Percentiles rank a stretch among this genome's conserved stretches.
phyloP scores from a whole-genome alignment of 2,797 vertebrate species.

The Sebastes goodei region DNA sequence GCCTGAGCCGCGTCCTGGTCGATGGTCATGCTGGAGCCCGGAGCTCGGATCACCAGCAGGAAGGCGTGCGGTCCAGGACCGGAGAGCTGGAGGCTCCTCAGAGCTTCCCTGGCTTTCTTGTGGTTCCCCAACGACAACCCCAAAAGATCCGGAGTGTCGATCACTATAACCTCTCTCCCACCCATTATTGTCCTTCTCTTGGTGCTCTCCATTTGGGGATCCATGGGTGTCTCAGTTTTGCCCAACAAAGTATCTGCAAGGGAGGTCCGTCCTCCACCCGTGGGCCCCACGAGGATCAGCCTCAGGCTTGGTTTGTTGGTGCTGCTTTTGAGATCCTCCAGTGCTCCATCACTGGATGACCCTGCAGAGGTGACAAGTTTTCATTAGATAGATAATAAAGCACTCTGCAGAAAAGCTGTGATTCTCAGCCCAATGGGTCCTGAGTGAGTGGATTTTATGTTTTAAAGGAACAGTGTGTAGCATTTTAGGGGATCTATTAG shows the following conservation, averaged over 20 bases:
- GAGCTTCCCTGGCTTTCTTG: conserved; percentile 65
- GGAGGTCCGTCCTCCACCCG: conserved; percentile 49
- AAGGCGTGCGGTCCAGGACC: conserved; percentile 77
- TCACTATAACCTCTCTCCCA: conserved; percentile 52
- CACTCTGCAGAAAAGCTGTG: background rate
- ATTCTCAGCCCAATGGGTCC: background rate
- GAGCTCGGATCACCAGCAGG: conserved; percentile 63
- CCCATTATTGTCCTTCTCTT: conserved; percentile 38
- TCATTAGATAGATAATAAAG: background rate
- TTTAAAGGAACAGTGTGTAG: background rate
- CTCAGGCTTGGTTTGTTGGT: conserved; percentile 51
- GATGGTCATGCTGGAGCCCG: background rate
- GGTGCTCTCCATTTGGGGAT: conserved; percentile 46
- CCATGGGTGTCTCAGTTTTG: background rate
- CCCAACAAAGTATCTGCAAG: conserved; percentile 64
- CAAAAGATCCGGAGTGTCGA: conserved; percentile 77
- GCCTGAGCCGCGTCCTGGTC: conserved; percentile 32
- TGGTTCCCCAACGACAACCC: conserved; percentile 39
- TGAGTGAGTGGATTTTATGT: background rate
- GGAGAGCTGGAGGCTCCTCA: conserved; percentile 73
- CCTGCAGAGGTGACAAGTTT: conserved; percentile 40
- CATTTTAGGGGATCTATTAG: too few relatives aligned
- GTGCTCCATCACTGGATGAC: conserved; percentile 9
- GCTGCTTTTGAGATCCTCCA: background rate
- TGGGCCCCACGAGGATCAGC: conserved; percentile 72